These are phyloP conservation scores for Poeciliopsis presidionis DNA, from an alignment of 2,797 vertebrate species.

Conservation along the genomic window DNA sequence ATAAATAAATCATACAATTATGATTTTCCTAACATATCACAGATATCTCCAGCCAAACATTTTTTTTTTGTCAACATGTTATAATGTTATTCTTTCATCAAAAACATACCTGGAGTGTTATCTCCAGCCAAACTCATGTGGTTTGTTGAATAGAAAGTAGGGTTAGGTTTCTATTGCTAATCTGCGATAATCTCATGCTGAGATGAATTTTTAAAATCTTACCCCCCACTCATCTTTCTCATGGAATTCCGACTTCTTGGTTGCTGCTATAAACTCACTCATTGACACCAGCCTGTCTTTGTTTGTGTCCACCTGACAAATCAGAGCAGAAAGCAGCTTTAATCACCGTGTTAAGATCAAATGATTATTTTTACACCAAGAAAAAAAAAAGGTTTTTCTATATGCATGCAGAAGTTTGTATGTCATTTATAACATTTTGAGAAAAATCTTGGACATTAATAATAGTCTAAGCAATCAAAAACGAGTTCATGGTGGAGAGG, in stretches of 20 bases:
- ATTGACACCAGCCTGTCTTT: constrained; percentile 90
- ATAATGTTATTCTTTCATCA: no score
- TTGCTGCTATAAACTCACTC: constrained; percentile 87
- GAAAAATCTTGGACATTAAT: not conserved
- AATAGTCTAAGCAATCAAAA: not conserved
- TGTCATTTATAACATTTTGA: not conserved
- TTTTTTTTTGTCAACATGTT: no score
- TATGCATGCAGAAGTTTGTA: not conserved
- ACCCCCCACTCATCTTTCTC: constrained; percentile 95
- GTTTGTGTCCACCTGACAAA: constrained; percentile 86
- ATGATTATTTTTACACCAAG: not conserved
- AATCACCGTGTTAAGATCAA: not conserved
- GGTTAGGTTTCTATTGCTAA: not conserved
- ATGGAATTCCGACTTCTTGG: constrained; percentile 87
- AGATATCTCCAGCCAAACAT: no score
- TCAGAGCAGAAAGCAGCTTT: constrained; percentile 20
- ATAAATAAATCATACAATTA: not conserved
- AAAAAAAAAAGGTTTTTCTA: not conserved
- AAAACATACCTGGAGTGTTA: no score
- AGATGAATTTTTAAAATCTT: constrained; percentile 43
- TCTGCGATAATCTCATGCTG: not conserved
- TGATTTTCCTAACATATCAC: not conserved
- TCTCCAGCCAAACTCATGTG: not conserved
- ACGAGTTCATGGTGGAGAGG: not conserved
- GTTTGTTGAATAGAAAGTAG: not conserved